Conservation (phyloP, 2,113 vertebrate genomes). For the Mobula birostris region DNA sequence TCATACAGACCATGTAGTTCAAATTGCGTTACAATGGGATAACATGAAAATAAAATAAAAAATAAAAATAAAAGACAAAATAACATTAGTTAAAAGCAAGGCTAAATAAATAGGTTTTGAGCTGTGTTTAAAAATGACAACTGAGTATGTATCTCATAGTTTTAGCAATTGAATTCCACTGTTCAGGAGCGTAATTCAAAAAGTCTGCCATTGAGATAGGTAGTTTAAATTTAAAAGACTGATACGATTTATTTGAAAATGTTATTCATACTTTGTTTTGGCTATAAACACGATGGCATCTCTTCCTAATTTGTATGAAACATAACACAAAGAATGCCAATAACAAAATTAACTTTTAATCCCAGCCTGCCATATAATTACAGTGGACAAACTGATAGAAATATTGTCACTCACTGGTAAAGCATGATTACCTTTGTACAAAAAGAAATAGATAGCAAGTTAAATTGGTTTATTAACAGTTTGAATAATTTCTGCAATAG, state of each 20-base stretch:
- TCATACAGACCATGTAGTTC: too few relatives aligned
- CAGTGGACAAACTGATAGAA: background rate
- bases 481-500: background rate
- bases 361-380: background rate
- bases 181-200: too few relatives aligned
- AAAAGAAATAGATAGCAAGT: background rate
- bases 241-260: background rate
- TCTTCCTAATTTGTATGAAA: background rate
- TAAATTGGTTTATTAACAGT: background rate
- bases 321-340: background rate
- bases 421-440: background rate
- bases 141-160: too few relatives aligned
- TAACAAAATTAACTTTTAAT: background rate
- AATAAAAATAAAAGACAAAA: too few relatives aligned
- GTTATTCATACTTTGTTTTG: background rate
- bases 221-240: too few relatives aligned
- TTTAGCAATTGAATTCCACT: too few relatives aligned
- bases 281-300: background rate
- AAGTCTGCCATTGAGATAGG: too few relatives aligned
- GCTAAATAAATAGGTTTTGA: too few relatives aligned
- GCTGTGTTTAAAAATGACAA: too few relatives aligned
- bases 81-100: too few relatives aligned
- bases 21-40: too few relatives aligned
- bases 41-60: too few relatives aligned
- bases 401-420: background rate